A percentile compares a stretch with the other conserved stretches of the same genome.
phyloP scores from a whole-genome alignment of 2,888 invertebrate species.

The Cybosia mesomella region DNA sequence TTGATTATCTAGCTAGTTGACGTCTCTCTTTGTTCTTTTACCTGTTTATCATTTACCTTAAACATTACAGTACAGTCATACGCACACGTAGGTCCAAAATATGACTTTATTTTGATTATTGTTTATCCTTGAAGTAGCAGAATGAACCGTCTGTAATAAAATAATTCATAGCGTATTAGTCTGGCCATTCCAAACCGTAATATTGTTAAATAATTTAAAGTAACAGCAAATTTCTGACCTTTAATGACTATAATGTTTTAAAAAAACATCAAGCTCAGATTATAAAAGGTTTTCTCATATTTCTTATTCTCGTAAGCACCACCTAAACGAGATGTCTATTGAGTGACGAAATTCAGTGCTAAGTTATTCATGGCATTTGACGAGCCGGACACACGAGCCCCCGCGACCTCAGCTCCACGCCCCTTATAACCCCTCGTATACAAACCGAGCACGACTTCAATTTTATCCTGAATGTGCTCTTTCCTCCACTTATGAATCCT shows the following conservation, averaged over 20 bases:
- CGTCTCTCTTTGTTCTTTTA: constrained; percentile 55
- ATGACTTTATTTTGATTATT: constrained; percentile 46
- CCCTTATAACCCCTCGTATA: constrained; percentile 66
- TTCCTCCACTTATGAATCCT: constrained; percentile 56
- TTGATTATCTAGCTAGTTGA: constrained; percentile 55
- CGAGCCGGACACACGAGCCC: constrained; percentile 50
- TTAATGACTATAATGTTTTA: not conserved
- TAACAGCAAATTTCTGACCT: not conserved
- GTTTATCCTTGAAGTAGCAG: constrained; percentile 45
- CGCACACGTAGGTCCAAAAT: constrained; percentile 32
- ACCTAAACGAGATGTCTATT: constrained; percentile 56
- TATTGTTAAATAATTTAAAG: not conserved
- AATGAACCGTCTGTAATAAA: constrained; percentile 41
- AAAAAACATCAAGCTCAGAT: not conserved
- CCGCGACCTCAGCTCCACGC: constrained; percentile 52
- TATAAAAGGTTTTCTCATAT: not conserved
- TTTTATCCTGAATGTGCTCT: constrained; percentile 65
- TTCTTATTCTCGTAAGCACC: constrained; percentile 10
- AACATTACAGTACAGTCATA: constrained; percentile 42
- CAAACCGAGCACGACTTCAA: constrained; percentile 71
- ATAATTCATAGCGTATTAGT: constrained; percentile 28
- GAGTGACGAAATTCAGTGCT: constrained; percentile 65
- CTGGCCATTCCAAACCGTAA: constrained; percentile 23
- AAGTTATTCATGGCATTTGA: constrained; percentile 74
- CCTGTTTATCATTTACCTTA: constrained; percentile 45